phyloP scores from a whole-genome alignment of 2,113 vertebrate species.

The Glareola pratincola region DNA sequence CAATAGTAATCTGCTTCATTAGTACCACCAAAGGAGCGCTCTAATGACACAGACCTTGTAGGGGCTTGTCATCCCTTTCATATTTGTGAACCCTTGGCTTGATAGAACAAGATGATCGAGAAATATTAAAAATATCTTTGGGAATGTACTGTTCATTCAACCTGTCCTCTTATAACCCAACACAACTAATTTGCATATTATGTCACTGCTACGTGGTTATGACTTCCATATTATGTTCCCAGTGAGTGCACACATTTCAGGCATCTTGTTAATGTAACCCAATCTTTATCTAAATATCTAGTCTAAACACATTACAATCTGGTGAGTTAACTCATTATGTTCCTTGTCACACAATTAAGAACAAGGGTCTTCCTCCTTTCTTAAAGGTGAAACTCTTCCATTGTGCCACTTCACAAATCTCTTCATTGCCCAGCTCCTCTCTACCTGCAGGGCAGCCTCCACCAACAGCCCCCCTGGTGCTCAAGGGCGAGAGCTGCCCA shows the following conservation, averaged over 20 bases:
- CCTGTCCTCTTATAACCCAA: not conserved
- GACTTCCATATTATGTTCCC: not conserved
- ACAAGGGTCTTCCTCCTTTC: not conserved
- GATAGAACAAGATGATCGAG: not conserved
- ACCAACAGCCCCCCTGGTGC: fast-evolving
- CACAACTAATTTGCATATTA: not conserved
- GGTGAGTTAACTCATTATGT: not conserved
- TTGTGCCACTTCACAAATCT: not conserved
- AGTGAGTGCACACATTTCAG: not conserved
- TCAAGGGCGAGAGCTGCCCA: not conserved
- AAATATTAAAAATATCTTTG: not conserved
- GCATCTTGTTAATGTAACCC: not conserved
- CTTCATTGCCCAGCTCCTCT: not conserved
- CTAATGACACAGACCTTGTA: not conserved
- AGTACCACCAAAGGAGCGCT: not conserved
- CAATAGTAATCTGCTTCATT: not conserved
- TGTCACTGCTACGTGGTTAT: not conserved
- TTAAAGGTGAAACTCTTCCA: not conserved
- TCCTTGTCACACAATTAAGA: not conserved
- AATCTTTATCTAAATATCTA: not conserved
- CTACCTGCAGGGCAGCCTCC: not conserved
- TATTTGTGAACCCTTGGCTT: not conserved
- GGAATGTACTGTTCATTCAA: not conserved
- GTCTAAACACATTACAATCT: not conserved
- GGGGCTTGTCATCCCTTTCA: not conserved